Evolutionary conservation across 2,797 vertebrate species (phyloP), one percentile per base, ranked within the genome.

Genomic region (Nothura maculosa): DNA sequence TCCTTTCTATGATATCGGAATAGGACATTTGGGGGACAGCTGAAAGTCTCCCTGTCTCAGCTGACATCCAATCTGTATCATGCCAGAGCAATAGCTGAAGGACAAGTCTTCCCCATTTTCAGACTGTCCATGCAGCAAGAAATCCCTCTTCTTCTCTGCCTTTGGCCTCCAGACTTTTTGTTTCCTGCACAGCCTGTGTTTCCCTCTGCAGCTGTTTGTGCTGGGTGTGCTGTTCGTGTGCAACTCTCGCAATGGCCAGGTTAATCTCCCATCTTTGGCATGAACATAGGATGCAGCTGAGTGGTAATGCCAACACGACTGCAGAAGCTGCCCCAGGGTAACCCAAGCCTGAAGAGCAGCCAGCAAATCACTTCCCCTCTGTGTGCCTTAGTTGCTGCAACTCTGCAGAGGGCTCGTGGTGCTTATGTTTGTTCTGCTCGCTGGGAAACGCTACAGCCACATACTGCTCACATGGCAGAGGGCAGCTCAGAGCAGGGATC

Each of bases 301-400:
- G 10, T 60, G 78, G 24, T 8, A 58, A 2, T 55, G 57, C 4
- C 55, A 45, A 45, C 25, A 69, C 1, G 24, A 66, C 8, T 58
- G 42, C 0, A 0, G 81, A 75, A 76, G 5, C 5, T 75, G 89
- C 18, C 8, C 22, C 69, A 20, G 34, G 50, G 4, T 16, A 76
- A 16, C 60, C 20, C 13, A 54, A 9, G 50, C 48, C 43, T 73
- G 6, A 28, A 32, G 18, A 9, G 8, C 22, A 54, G 13, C 19
- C 32, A 73, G 40, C 22, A 67, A 67, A 67, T 67, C 5, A 15
- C 24, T 42, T 42, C 36, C 30, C 42, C 5, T 3, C 28, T 40
- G 28, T 36, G 28, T 57, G 22, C 12, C 62, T 75, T 30, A 40
- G 16, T 32, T 75, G 67, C 42, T 58, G 24, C 62, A 34, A 9